Evolutionary conservation across 2,888 invertebrate species (phyloP).

Genomic region (Azorinus chamasolen): DNA sequence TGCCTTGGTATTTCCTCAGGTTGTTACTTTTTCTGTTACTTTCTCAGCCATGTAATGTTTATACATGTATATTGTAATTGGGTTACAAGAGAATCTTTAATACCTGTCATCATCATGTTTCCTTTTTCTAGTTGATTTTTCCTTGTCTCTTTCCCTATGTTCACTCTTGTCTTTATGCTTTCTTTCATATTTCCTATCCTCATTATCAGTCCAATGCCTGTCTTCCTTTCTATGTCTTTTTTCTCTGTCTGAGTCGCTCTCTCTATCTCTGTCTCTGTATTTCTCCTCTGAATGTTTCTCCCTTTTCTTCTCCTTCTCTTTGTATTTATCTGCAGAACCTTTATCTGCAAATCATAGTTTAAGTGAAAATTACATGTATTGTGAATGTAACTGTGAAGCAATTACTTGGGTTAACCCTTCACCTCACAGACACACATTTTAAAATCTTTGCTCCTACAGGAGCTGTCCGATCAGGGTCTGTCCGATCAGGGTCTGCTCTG

Average conservation of each 20-base stretch:
- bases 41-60: no score
- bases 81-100: no score
- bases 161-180: slow-evolving; percentile 11
- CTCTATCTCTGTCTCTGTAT: slow-evolving; percentile 20
- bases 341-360: slow-evolving; percentile 69
- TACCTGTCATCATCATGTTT: slow-evolving; percentile 41
- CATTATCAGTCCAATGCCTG: neutral
- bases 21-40: no score
- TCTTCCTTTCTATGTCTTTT: slow-evolving; percentile 13
- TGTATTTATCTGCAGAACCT: slow-evolving; percentile 70
- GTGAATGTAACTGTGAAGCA: no score
- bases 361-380: neutral
- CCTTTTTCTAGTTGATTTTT: slow-evolving; percentile 45
- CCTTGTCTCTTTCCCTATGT: slow-evolving; percentile 47
- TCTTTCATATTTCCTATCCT: slow-evolving; percentile 20
- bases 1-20: no score
- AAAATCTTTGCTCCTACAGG: no score
- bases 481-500: no score
- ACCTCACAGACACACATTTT: no score
- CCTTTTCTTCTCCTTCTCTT: slow-evolving; percentile 64
- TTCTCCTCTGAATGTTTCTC: slow-evolving; percentile 24
- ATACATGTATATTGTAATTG: no score
- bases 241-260: slow-evolving; percentile 31
- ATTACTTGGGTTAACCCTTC: no score
- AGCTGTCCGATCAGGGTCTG: no score